phyloP scores from a whole-genome alignment of 2,888 invertebrate species.

The Caenorhabditis macrosperma region DNA sequence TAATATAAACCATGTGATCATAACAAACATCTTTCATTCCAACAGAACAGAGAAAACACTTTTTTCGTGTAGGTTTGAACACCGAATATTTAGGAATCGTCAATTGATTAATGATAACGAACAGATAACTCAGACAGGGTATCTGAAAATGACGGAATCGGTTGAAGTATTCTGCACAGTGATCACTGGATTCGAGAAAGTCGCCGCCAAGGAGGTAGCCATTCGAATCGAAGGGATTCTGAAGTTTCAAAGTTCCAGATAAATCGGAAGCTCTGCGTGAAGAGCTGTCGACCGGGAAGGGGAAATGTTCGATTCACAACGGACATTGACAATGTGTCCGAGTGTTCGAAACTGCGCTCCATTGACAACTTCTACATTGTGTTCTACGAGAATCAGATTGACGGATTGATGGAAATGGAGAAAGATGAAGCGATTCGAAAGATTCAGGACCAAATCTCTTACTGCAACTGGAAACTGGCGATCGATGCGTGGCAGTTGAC shows the following conservation, averaged over 20 bases:
- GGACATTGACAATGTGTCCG: conserved; percentile 64
- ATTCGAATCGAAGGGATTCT: not conserved
- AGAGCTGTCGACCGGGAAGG: conserved; percentile 68
- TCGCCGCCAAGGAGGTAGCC: conserved; percentile 80
- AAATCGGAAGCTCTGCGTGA: not conserved
- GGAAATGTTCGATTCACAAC: conserved; percentile 79
- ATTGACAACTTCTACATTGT: conserved; percentile 63
- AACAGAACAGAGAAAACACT: not conserved
- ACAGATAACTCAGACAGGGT: not conserved
- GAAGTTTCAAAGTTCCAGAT: conserved; percentile 23
- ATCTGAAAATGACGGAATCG: not conserved
- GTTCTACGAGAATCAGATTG: conserved; percentile 49
- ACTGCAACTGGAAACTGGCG: conserved; percentile 56
- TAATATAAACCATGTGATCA: conserved; percentile 24
- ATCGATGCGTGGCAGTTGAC: conserved; percentile 50
- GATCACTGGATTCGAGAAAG: conserved; percentile 81
- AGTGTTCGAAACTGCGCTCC: conserved; percentile 54
- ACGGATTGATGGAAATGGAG: conserved; percentile 30
- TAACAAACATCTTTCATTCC: not conserved
- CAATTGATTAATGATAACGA: no score
- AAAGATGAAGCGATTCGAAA: conserved; percentile 46
- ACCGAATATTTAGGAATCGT: conserved; percentile 2
- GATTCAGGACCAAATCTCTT: conserved; percentile 37
- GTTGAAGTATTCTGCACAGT: conserved; percentile 76
- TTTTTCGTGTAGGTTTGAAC: not conserved